Evolutionary conservation across 2,113 vertebrate species (phyloP).

Genomic region (Nycticorax nycticorax): DNA sequence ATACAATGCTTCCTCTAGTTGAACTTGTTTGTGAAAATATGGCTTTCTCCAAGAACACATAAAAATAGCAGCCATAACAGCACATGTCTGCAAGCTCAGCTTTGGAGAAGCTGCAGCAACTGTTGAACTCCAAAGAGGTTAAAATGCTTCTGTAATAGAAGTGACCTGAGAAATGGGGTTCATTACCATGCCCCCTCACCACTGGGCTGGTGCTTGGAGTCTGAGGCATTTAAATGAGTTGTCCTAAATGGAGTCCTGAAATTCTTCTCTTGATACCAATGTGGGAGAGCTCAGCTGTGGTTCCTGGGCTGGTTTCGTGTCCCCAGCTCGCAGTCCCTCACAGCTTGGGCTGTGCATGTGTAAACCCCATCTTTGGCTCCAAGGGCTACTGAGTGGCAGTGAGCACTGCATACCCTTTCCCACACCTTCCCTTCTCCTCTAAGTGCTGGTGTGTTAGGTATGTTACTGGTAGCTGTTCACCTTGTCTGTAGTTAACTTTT

Average conservation of each 20-base stretch:
- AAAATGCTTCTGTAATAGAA: not conserved
- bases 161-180: not conserved
- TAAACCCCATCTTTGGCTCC: not conserved
- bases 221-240: not conserved
- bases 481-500: not conserved
- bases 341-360: not conserved
- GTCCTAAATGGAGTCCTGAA: not conserved
- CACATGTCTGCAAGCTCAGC: not conserved
- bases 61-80: not conserved
- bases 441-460: not conserved
- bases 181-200: not conserved
- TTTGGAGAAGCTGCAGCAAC: not conserved
- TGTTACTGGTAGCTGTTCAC: not conserved
- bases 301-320: not conserved
- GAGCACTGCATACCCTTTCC: not conserved
- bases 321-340: rapidly evolving
- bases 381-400: not conserved
- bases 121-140: not conserved
- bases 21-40: not conserved
- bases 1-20: not conserved
- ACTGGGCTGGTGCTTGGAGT: not conserved
- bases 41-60: not conserved
- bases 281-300: not conserved
- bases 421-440: not conserved
- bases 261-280: not conserved